Base-by-base conservation (phyloP, 2,113 vertebrate genomes). In the Clarias gariepinus region DNA sequence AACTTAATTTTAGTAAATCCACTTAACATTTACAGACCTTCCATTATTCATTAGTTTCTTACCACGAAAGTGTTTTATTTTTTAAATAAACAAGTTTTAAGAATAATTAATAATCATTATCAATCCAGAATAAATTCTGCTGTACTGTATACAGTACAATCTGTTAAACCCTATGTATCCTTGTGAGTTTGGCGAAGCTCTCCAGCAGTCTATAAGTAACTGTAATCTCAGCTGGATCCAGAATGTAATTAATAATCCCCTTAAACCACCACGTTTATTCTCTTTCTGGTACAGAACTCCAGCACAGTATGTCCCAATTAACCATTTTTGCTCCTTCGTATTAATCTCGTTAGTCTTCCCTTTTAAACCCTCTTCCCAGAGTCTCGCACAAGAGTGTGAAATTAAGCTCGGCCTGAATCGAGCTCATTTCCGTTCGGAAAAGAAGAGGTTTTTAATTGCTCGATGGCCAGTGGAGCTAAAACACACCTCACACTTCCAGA, bases 401-500 rank as follows among this genome's bases (percentile, higher is more conserved):
- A 95, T 94, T 87, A 80, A 93, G 90, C 94, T 93, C 90, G 76
- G 92, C 92, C 93, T 91, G 93, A 93, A 89, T 94, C 16, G 13
- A 66, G 41, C 91, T 87, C 92, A 89, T 91, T 89, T 92, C 92
- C 92, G 93, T 95, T 95, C 92, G 94, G 94, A 94, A 91, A 91
- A 47, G 47, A 92, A 89, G 68, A 86, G 93, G 95, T 94, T n/a
- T 95, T 87, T 92, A 93, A 95, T 95, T 94, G 89, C 90, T 90
- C 90, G 89, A 77, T 74, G 69, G 87, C 93, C 87, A 83, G 90
- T 89, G 88, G 89, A 87, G 92, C 95, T 91, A 90, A 95, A 93
- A 94, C 90, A 91, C 91, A 92, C 94, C 91, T 92, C 91, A 93
- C 93, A 94, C 93, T 93, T 92, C 93, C 93, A n/a, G n/a, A n/a